phyloP scores from a whole-genome alignment of 2,797 vertebrate genomes.

The Chaenodraco wilsoni region DNA sequence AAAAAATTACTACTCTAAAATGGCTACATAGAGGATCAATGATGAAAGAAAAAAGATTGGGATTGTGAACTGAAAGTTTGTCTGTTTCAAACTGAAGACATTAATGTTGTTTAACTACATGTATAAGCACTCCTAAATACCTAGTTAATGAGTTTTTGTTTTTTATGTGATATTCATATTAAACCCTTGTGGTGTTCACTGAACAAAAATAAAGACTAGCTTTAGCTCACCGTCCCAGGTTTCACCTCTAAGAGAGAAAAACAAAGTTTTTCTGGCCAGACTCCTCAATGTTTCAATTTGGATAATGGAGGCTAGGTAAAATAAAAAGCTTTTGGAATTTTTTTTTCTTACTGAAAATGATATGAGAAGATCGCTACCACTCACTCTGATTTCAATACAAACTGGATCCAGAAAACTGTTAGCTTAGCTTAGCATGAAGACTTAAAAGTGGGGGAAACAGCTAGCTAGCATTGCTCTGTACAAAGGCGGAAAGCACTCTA shows the following conservation, averaged over 20 bases:
- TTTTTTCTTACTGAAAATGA: neutral
- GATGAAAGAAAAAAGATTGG: slow-evolving; percentile 36
- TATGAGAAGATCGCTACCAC: neutral
- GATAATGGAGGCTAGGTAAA: neutral
- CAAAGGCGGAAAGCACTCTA: neutral
- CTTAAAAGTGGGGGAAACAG: neutral
- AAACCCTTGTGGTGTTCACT: slow-evolving; percentile 5
- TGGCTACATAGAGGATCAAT: slow-evolving; percentile 13
- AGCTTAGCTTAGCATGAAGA: slow-evolving; percentile 5
- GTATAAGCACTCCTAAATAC: neutral
- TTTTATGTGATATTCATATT: slow-evolving; percentile 8
- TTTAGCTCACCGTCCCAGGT: slow-evolving; percentile 69
- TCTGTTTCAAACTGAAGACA: slow-evolving; percentile 30
- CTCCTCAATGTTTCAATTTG: slow-evolving; percentile 39
- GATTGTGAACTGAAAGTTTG: slow-evolving; percentile 69
- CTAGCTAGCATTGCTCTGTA: neutral
- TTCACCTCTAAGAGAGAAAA: slow-evolving; percentile 23
- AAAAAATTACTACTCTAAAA: slow-evolving; percentile 28
- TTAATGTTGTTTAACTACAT: slow-evolving; percentile 1
- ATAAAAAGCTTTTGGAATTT: neutral
- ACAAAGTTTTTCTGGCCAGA: slow-evolving; percentile 62
- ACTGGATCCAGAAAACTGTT: neutral
- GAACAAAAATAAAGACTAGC: slow-evolving; percentile 46
- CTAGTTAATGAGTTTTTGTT: neutral
- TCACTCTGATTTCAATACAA: neutral